Conservation (phyloP, 1,140 invertebrate genomes). For the Pseudomyrmex pallidus region DNA sequence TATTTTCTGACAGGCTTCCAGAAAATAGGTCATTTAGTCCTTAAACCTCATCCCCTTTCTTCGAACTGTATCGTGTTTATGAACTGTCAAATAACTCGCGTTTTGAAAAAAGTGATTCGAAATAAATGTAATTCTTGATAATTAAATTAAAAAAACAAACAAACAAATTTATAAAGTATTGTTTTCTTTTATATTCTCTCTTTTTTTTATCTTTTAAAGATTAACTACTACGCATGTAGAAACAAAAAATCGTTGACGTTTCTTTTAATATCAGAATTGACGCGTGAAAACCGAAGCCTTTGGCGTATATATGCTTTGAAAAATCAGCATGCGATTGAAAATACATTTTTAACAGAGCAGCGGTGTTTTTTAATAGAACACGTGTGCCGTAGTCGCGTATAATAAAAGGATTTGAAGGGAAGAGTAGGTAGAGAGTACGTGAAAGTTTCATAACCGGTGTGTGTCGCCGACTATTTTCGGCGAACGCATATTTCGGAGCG, state of each 20-base stretch:
- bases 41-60: not conserved
- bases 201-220: not conserved
- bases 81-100: not conserved
- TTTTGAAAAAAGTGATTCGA: not conserved
- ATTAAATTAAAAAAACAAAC: too few relatives aligned
- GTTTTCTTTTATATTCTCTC: too few relatives aligned
- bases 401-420: constrained; percentile 45
- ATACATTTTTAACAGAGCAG: constrained; percentile 45
- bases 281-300: not conserved
- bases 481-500: constrained; percentile 44
- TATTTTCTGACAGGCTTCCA: constrained; percentile 41
- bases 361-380: constrained; percentile 35
- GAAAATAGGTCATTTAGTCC: constrained; percentile 38
- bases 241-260: constrained; percentile 13
- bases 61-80: not conserved
- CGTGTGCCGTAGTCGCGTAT: constrained; percentile 5
- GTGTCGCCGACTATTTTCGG: constrained; percentile 58
- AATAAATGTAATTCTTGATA: not conserved
- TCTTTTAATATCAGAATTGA: constrained; percentile 28
- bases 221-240: not conserved
- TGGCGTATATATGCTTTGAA: constrained; percentile 17
- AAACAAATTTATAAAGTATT: too few relatives aligned
- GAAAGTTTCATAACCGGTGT: constrained; percentile 60
- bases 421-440: not conserved
- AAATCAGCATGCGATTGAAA: constrained; percentile 47